Conservation (phyloP, 1,140 invertebrate species). For the Eurosta solidaginis region DNA sequence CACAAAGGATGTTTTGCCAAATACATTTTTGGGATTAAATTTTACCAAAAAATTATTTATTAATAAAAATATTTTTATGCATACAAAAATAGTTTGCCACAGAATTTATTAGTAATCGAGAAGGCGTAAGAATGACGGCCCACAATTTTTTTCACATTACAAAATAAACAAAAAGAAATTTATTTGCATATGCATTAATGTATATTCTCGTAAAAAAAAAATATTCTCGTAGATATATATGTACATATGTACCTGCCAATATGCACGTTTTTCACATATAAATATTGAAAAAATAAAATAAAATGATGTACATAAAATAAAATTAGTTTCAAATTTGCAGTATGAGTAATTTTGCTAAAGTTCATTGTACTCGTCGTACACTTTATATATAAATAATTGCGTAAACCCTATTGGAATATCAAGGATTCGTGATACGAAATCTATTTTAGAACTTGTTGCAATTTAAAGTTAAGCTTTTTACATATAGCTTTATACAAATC, state of each 20-base stretch:
- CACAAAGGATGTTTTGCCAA: not conserved
- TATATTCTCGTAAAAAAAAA: too few species aligned
- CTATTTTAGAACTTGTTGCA: too few species aligned
- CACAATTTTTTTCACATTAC: not conserved
- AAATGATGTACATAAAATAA: too few species aligned
- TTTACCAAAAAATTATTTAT: not conserved
- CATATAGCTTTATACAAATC: too few species aligned
- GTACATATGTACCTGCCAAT: not conserved
- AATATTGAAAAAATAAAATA: constrained; percentile 11
- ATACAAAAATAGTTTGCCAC: not conserved
- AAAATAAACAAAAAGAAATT: not conserved
- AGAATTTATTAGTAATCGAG: not conserved
- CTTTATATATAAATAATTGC: constrained; percentile 8
- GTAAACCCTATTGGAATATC: too few species aligned
- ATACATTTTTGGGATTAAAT: not conserved
- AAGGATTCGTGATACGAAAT: too few species aligned
- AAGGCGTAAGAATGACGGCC: not conserved
- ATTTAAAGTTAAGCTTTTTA: too few species aligned
- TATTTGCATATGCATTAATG: not conserved
- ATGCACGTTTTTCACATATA: not conserved
- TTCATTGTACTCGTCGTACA: constrained; percentile 3
- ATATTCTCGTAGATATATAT: too few species aligned
- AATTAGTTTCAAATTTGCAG: constrained; percentile 3
- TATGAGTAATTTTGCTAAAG: constrained; percentile 25
- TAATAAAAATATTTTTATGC: not conserved